phyloP scores from a whole-genome alignment of 2,113 vertebrate species.

The Sialia sialis region DNA sequence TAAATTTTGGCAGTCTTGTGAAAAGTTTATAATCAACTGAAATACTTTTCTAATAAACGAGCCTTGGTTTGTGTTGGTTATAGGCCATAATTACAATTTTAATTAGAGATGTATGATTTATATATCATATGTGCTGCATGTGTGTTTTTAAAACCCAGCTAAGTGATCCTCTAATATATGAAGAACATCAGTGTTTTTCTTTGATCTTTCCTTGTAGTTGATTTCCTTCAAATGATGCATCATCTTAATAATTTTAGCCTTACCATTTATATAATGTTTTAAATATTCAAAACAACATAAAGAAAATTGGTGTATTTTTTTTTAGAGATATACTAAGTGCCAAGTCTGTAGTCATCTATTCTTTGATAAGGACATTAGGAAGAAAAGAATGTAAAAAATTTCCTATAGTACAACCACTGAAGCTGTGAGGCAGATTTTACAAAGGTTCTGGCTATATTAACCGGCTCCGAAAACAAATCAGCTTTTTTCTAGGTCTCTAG shows the following conservation, averaged over 20 bases:
- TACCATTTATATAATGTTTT: background rate
- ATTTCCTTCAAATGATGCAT: background rate
- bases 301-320: background rate
- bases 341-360: background rate
- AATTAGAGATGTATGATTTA: conserved; percentile 22
- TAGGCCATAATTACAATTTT: background rate
- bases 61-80: background rate
- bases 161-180: background rate
- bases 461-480: background rate
- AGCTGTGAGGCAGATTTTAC: background rate
- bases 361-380: background rate
- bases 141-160: background rate
- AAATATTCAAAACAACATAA: background rate
- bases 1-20: conserved; percentile 7
- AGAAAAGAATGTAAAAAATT: background rate
- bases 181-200: background rate
- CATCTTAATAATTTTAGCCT: background rate
- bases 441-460: background rate
- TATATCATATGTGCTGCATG: background rate
- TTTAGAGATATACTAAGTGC: background rate
- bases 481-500: background rate
- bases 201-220: conserved; percentile 28
- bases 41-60: conserved; percentile 2
- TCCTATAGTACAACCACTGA: background rate
- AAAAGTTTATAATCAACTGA: background rate